Evolutionary conservation across 2,113 vertebrate genomes (phyloP).

Genomic region (Engystomops pustulosus): DNA sequence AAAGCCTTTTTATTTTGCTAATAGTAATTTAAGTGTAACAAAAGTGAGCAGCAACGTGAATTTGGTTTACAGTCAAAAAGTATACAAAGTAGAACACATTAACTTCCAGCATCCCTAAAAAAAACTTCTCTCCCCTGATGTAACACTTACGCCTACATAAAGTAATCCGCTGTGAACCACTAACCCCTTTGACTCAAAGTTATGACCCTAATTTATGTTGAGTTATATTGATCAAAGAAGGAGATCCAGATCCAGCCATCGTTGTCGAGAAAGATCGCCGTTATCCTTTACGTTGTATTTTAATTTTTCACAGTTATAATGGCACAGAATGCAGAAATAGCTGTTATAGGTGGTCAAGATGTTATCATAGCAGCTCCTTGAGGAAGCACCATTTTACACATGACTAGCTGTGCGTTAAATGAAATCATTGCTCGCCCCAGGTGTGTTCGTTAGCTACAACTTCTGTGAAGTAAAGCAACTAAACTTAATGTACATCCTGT

Average conservation of each 20-base stretch:
- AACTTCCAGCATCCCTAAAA: slow-evolving; percentile 32
- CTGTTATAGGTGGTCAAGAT: slow-evolving; percentile 53
- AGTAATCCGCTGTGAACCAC: slow-evolving; percentile 18
- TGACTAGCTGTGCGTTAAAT: slow-evolving; percentile 57
- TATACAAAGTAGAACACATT: slow-evolving; percentile 32
- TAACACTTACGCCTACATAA: slow-evolving; percentile 21
- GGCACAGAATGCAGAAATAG: neutral
- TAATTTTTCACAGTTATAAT: neutral
- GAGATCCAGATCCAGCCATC: neutral
- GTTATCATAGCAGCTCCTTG: slow-evolving; percentile 45
- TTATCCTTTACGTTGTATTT: neutral
- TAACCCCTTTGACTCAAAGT: slow-evolving; percentile 43
- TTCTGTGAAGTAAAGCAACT: slow-evolving; percentile 49
- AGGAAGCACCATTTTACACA: slow-evolving; percentile 50
- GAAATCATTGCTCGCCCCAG: slow-evolving; percentile 53
- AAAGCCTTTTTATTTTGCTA: slow-evolving; percentile 19
- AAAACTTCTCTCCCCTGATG: slow-evolving; percentile 38
- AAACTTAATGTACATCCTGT: slow-evolving; percentile 57
- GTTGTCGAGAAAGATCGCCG: neutral
- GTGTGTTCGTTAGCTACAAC: slow-evolving; percentile 52
- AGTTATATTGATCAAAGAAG: neutral
- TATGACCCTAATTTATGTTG: neutral
- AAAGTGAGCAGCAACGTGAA: slow-evolving; percentile 14
- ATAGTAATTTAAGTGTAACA: slow-evolving; percentile 17
- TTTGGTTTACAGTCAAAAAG: slow-evolving; percentile 35